Evolutionary conservation across 1,140 invertebrate species (phyloP).

Genomic region (Euura lappo): DNA sequence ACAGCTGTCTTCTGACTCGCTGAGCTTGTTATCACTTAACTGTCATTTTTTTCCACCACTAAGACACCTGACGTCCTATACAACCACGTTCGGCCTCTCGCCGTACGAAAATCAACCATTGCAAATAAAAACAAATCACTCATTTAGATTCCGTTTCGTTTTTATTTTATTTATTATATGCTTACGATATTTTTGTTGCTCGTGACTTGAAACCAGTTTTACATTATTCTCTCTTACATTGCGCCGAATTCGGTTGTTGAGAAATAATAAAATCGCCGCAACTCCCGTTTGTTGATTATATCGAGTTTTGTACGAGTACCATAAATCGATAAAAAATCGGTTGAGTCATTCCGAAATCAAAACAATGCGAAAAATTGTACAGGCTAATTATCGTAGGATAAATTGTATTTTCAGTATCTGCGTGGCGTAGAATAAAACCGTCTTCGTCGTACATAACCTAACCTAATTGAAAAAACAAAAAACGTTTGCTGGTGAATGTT

Average conservation of each 20-base stretch:
- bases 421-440: neutral
- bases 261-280: too few relatives aligned
- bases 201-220: neutral
- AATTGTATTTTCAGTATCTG: neutral
- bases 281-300: too few relatives aligned
- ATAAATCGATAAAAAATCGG: too few relatives aligned
- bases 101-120: neutral
- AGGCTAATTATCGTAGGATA: neutral
- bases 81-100: neutral
- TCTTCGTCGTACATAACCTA: neutral
- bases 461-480: neutral
- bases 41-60: slow-evolving; percentile 20
- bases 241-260: too few relatives aligned
- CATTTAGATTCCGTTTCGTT: too few relatives aligned
- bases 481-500: neutral
- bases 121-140: neutral
- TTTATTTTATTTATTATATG: too few relatives aligned
- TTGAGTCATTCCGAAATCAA: too few relatives aligned
- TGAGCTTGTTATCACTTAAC: slow-evolving; percentile 14
- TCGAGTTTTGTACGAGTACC: too few relatives aligned
- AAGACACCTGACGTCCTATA: neutral
- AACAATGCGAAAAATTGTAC: too few relatives aligned
- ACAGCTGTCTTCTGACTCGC: slow-evolving; percentile 40
- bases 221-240: too few relatives aligned
- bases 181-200: too few relatives aligned